Evolutionary conservation across 2,113 vertebrate genomes (phyloP).

Genomic region (Cephalophus harveyi): DNA sequence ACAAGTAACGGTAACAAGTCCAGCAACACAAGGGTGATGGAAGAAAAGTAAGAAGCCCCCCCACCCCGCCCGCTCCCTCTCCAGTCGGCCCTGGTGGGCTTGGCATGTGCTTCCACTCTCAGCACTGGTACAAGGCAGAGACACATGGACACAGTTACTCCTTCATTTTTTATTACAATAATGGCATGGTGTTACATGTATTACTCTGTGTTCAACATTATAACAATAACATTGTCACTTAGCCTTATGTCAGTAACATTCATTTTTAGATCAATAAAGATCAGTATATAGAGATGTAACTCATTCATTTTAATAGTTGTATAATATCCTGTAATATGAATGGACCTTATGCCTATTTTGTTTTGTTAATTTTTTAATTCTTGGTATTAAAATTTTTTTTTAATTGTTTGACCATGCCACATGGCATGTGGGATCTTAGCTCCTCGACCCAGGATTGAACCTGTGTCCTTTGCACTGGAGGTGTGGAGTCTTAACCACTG

Average conservation of each 20-base stretch:
- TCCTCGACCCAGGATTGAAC: not conserved
- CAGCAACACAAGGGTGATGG: not conserved
- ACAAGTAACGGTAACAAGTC: not conserved
- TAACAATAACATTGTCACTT: not conserved
- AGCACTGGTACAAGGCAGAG: not conserved
- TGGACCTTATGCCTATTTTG: not conserved
- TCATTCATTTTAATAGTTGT: not conserved
- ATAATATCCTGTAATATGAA: not conserved
- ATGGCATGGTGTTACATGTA: not conserved
- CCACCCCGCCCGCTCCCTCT: not conserved
- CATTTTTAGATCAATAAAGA: not conserved
- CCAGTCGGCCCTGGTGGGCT: not conserved
- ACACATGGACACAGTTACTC: accelerated
- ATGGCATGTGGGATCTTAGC: not conserved
- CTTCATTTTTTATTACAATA: not conserved
- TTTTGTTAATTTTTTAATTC: not conserved
- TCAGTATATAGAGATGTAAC: not conserved
- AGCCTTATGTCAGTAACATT: not conserved
- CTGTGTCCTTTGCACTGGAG: not conserved
- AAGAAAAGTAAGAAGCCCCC: not conserved
- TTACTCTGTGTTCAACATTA: not conserved
- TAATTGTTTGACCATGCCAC: not conserved
- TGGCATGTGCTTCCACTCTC: not conserved
- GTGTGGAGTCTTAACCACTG: not conserved
- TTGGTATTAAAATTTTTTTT: not conserved